These are phyloP conservation scores for Drosophila rufa DNA, from an alignment of 1,140 invertebrate species.

Conservation along the genomic window DNA sequence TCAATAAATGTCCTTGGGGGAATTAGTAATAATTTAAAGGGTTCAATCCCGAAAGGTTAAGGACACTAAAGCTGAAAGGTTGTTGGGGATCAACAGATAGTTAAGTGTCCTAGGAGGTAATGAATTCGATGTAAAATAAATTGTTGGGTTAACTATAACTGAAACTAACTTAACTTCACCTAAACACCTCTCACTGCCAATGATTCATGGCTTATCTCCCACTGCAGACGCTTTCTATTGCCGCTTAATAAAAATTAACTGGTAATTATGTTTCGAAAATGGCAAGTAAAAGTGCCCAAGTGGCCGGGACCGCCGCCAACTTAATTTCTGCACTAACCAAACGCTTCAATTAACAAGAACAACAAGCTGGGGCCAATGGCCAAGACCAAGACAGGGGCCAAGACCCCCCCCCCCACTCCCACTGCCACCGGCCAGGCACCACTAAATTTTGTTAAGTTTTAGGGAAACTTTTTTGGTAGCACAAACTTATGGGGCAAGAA, in stretches of 20 bases:
- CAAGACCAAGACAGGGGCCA: slow-evolving; percentile 29
- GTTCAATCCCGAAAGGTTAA: slow-evolving; percentile 7
- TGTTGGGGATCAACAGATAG: slow-evolving; percentile 3
- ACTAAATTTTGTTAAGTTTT: slow-evolving; percentile 79
- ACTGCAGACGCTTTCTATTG: slow-evolving; percentile 19
- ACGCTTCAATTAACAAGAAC: slow-evolving; percentile 77
- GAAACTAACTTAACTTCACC: neutral
- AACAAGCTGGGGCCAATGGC: slow-evolving; percentile 61
- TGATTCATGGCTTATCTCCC: slow-evolving; percentile 4
- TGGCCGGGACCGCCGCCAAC: slow-evolving; percentile 56
- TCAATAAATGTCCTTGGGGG: slow-evolving; percentile 53
- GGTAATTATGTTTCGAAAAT: slow-evolving; percentile 70
- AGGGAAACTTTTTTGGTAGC: slow-evolving; percentile 63
- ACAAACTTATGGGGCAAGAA: slow-evolving; percentile 57
- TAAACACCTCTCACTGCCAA: neutral
- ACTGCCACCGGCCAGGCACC: slow-evolving; percentile 53
- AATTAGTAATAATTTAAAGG: slow-evolving; percentile 40
- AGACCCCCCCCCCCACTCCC: slow-evolving; percentile 2
- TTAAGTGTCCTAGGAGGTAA: neutral
- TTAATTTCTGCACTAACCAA: slow-evolving; percentile 73
- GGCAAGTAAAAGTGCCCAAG: slow-evolving; percentile 35
- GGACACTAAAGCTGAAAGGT: neutral
- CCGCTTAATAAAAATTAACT: slow-evolving; percentile 69
- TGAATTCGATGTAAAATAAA: slow-evolving; percentile 5
- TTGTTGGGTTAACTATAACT: neutral